These are phyloP conservation scores for Apis mellifera DNA, from an alignment of 1,140 invertebrate genomes.

Conservation along the genomic window DNA sequence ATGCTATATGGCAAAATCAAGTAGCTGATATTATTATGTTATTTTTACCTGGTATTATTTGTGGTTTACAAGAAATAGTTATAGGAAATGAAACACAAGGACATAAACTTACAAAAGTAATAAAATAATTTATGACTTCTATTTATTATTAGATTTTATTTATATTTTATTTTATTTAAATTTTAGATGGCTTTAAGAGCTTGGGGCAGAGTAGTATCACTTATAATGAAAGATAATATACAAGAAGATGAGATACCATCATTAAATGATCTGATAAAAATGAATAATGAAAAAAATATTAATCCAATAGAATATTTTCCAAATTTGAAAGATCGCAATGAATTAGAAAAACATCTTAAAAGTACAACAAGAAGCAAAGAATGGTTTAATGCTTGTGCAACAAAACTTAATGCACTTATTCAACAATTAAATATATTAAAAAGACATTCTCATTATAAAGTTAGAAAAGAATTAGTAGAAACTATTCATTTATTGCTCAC, in stretches of 20 bases:
- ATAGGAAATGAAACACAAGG: conserved; percentile 83
- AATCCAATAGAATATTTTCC: conserved; percentile 42
- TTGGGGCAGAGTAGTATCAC: conserved; percentile 78
- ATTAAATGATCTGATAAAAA: conserved; percentile 26
- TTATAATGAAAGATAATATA: conserved; percentile 80
- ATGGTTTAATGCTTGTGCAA: conserved; percentile 83
- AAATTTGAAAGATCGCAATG: conserved; percentile 45
- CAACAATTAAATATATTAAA: conserved; percentile 79
- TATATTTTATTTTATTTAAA: conserved; percentile 40
- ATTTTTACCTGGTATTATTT: conserved; percentile 85
- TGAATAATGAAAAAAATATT: conserved; percentile 6
- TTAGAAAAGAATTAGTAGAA: conserved; percentile 82
- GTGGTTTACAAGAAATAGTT: conserved; percentile 82
- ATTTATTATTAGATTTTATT: conserved; percentile 26
- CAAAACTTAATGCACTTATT: conserved; percentile 81
- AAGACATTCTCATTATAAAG: conserved; percentile 82
- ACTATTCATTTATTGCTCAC: conserved; percentile 80
- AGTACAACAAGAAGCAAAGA: conserved; percentile 76
- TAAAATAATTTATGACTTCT: conserved; percentile 24
- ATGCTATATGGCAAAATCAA: conserved; percentile 77
- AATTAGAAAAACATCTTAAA: conserved; percentile 79
- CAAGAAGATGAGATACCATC: conserved; percentile 46
- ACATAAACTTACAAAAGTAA: conserved; percentile 84
- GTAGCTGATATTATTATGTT: conserved; percentile 83
- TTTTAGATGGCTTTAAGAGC: conserved; percentile 80